Conservation (phyloP, 2,113 vertebrate species). For the Bothrops jararaca region DNA sequence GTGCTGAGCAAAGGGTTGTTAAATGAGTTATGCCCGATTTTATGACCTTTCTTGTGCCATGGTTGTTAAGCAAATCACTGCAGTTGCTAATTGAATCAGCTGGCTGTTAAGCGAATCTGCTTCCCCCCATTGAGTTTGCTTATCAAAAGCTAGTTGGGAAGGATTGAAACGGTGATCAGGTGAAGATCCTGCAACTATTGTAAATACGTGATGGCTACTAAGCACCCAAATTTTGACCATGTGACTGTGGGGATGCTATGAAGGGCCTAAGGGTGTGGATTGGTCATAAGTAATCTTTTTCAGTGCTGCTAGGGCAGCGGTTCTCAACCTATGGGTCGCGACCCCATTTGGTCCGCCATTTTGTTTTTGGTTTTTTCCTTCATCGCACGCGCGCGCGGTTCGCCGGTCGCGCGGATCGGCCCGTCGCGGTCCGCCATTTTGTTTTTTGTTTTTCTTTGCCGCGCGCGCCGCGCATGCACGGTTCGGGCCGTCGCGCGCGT, state of each 20-base stretch:
- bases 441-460: no score
- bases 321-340: no score
- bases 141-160: not conserved
- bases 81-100: not conserved
- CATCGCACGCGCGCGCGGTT: no score
- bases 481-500: no score
- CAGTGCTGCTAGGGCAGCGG: not conserved
- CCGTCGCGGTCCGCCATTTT: no score
- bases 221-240: not conserved
- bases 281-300: not conserved
- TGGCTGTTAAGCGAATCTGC: not conserved
- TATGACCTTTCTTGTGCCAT: not conserved
- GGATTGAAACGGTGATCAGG: not conserved
- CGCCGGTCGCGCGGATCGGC: no score
- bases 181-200: not conserved
- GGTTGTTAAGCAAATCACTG: not conserved
- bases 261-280: not conserved
- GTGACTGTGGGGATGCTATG: not conserved
- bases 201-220: not conserved
- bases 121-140: not conserved
- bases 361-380: no score
- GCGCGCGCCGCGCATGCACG: no score
- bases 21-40: not conserved
- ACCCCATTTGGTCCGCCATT: no score
- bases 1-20: not conserved